phyloP scores from a whole-genome alignment of 2,888 invertebrate genomes.

The Oconnorella tubifera region DNA sequence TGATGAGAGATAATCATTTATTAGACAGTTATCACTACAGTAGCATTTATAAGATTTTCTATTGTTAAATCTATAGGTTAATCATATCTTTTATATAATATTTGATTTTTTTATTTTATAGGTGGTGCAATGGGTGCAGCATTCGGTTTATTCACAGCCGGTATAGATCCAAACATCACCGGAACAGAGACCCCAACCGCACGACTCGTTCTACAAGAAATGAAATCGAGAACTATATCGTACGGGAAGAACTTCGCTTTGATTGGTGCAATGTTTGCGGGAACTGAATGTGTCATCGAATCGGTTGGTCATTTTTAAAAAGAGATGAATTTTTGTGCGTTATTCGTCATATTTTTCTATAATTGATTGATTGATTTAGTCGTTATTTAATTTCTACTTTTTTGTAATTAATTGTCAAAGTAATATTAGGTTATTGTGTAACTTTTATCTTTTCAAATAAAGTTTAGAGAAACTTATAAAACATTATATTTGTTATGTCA shows the following conservation, averaged over 20 bases:
- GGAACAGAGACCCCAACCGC: slow-evolving; percentile 74
- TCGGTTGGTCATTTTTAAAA: no score
- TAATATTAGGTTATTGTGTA: no score
- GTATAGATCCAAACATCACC: slow-evolving; percentile 79
- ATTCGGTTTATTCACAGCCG: slow-evolving; percentile 92
- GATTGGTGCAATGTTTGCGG: slow-evolving; percentile 89
- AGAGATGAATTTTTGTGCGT: background rate
- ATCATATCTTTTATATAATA: background rate
- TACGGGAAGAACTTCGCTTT: slow-evolving; percentile 98
- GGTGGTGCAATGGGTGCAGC: slow-evolving; percentile 92
- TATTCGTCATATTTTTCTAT: background rate
- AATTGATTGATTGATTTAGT: slow-evolving; percentile 3
- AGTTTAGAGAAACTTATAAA: background rate
- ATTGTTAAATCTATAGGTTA: no score
- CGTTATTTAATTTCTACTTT: no score
- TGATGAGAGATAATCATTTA: no score
- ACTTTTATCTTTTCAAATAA: background rate
- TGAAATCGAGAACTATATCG: slow-evolving; percentile 82
- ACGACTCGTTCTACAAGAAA: slow-evolving; percentile 80
- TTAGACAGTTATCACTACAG: no score
- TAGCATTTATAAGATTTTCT: no score
- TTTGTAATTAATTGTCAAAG: no score
- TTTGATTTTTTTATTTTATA: slow-evolving; percentile 54
- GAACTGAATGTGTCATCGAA: slow-evolving; percentile 92
- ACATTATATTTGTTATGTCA: no score